These are phyloP conservation scores for Murina feae DNA, from an alignment of 2,113 vertebrate genomes.

Conservation along the genomic window DNA sequence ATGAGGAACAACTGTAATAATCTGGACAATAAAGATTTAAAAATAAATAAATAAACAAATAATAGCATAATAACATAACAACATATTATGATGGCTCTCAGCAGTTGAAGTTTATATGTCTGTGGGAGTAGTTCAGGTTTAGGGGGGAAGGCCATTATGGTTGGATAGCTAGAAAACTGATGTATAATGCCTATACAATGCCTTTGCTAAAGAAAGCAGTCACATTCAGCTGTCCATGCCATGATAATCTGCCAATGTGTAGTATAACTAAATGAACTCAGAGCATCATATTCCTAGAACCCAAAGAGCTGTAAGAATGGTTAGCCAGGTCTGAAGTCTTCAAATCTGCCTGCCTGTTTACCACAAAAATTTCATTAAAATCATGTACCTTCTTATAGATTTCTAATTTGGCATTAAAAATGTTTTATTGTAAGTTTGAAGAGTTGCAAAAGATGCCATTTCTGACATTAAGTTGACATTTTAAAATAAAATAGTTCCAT, in stretches of 20 bases:
- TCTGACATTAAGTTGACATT: background rate
- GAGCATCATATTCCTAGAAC: background rate
- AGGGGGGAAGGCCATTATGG: background rate
- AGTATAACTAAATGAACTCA: background rate
- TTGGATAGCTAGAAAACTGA: too few relatives aligned
- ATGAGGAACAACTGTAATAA: too few relatives aligned
- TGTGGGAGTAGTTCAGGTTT: background rate
- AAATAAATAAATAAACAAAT: too few relatives aligned
- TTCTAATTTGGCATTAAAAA: constrained; percentile 7
- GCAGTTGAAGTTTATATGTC: background rate
- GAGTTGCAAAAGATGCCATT: background rate
- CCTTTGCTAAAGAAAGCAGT: constrained; percentile 3
- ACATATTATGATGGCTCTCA: background rate
- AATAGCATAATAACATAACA: background rate
- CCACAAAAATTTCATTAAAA: background rate
- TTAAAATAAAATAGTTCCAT: constrained; percentile 35
- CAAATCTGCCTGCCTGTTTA: background rate
- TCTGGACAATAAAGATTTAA: too few relatives aligned
- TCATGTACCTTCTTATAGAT: background rate
- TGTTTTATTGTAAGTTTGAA: background rate
- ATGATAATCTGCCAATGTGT: background rate
- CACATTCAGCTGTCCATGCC: background rate
- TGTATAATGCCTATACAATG: background rate
- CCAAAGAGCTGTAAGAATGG: background rate
- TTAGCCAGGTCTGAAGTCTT: background rate